phyloP scores from a whole-genome alignment of 1,140 invertebrate genomes.

The Coptotermes formosanus region DNA sequence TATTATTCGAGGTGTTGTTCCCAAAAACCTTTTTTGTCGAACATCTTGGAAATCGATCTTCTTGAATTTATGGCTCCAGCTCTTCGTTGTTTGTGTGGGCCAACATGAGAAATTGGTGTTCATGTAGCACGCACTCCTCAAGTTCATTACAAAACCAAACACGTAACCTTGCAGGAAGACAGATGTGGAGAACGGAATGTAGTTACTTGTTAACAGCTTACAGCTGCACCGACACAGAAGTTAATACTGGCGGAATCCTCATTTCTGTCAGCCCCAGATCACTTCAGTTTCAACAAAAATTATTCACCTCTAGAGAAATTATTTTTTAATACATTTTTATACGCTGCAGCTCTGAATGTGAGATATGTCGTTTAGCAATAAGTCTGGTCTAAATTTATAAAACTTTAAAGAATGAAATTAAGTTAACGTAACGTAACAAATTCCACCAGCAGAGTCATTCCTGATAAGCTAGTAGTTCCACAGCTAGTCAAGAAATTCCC shows the following conservation, averaged over 20 bases:
- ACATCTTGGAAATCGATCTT: not conserved
- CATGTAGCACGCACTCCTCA: not conserved
- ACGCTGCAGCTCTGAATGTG: no score
- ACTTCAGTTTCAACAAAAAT: no score
- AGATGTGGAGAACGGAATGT: not conserved
- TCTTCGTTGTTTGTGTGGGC: not conserved
- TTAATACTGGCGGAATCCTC: not conserved
- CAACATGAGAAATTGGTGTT: not conserved
- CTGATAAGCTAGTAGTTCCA: no score
- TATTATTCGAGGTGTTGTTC: no score
- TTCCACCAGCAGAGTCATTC: no score
- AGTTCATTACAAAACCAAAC: not conserved
- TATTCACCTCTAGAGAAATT: not conserved
- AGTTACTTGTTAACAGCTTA: not conserved
- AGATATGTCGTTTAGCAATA: not conserved
- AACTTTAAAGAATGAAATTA: no score
- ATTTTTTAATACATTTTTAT: not conserved
- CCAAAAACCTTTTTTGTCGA: not conserved
- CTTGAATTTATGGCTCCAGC: not conserved
- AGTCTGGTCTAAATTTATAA: no score
- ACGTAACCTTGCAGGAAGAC: not conserved
- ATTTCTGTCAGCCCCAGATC: not conserved
- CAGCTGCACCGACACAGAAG: not conserved
- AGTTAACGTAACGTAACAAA: no score
- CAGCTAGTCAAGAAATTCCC: no score